Evolutionary conservation across 2,113 vertebrate species (phyloP), one percentile per base, ranked within the genome.

Genomic region (Egretta garzetta): DNA sequence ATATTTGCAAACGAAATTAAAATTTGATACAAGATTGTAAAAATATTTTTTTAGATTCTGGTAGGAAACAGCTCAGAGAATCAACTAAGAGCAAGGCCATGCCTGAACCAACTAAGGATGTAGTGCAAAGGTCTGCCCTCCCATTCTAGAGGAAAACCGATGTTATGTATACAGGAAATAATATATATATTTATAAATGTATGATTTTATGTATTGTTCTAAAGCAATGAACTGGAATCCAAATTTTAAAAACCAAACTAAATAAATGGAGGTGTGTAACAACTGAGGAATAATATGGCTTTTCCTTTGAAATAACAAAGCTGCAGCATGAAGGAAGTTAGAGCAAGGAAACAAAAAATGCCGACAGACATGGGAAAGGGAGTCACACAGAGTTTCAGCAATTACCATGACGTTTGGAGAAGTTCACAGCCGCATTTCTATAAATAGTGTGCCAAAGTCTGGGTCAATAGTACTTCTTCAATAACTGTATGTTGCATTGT

Each of bases 161-260:
- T 96, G 95, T 97, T 96, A 97, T 95, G 84, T 94, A 98, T 95
- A 96, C 97, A 97, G 68, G 96, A 97, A 86, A 98, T 98, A 98
- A 97, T 97, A 96, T 93, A 98, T 98, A 95, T 98, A 98, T 98
- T 98, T 98, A 98, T 98, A 93, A 92, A 95, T 93, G 83, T 98
- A 70, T 94, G 55, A 92, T 90, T 97, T 95, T 96, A 96, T 98
- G 83, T 98, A 50, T 97, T 98, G 74, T 90, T 98, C 96, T 97
- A 93, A 97, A 97, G 85, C 77, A 76, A 58, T 92, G 95, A 98
- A 98, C 98, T 98, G 98, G 98, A 98, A 97, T 80, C 95, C 90
- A 95, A 96, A 97, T 96, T 97, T 95, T 83, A 93, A 83, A 92
- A 83, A 90, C 43, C 21, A 91, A 94, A 72, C 47, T 76, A 4